Evolutionary conservation across 2,797 vertebrate genomes (phyloP), one percentile per base, ranked within the genome.

Genomic region (Chiroxiphia lanceolata): DNA sequence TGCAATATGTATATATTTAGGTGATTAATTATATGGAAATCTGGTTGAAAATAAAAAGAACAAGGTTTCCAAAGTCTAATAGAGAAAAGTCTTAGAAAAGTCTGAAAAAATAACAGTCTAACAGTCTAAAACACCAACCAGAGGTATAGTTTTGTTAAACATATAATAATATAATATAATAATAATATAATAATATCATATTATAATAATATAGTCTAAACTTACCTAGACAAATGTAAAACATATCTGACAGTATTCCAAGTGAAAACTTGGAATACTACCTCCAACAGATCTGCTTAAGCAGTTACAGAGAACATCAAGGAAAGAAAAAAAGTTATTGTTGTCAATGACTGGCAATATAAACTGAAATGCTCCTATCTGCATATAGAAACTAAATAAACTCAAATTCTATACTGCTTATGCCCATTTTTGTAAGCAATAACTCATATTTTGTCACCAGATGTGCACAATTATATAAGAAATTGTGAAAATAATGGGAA

Each of bases 201-300:
- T 9, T 48, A 48, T 29, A 27, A 50, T 50, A 50, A 27, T 50
- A 50, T 50, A 16, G 29, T 53, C 53, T 19, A 31, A 80, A 79
- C 88, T 87, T 88, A 91, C 79, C 12, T 15, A 91, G 27, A 42
- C 14, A 96, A 94, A 74, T 68, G 27, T 10, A 85, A 13, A 74
- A n/a, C 18, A 74, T 27, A 79, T 53, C 15, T 84, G 60, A 90
- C 45, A 81, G 31, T 69, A 33, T 38, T 38, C 38, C 38, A 38
- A 38, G 36, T 67, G 79, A 93, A 97, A 95, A 82, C 53, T 83
- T 27, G 15, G 23, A 90, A 47, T 68, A 57, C 29, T 83, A 38
- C 27, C 27, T 84, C 64, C 40, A 90, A 40, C 75, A 96, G 59
- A 93, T 81, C 50, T 94, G 48, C 33, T 88, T 78, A 85, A 89